Base-by-base conservation (phyloP, 1,140 invertebrate genomes). In the Eumeta japonica region DNA sequence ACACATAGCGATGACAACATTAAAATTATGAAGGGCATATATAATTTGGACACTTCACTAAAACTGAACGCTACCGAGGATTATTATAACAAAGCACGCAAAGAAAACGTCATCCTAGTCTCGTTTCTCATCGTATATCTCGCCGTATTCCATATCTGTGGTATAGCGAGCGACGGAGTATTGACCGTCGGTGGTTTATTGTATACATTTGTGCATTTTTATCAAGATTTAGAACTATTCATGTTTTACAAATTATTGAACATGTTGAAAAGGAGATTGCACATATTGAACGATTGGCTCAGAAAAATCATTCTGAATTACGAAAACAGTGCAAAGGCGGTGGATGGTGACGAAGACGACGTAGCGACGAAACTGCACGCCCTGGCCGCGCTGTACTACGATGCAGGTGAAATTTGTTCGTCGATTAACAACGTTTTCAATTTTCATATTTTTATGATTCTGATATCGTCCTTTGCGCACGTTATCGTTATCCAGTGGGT, bases 401-500 rank as follows among this genome's bases (percentile, higher is more conserved):
- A 39, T 1, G 52, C 65, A 5, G 59, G 62, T 1, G 53, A 55
- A 20, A 47, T 47, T 15, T 55, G 52, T 28, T 18, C 5, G 10
- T 36, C 56, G 7, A 48, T 62, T 13, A 65, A 65, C 24, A 38
- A 50, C 15, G 28, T 59, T 9, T 68, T 56, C 15, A 58, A 66
- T 28, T 58, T 59, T 28, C 52, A 58, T 40, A 58, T 66, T 11
- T 56, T 62, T 18, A 58, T 59, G 50, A 48, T 45, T 14, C 45
- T 65, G 0, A 43, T 61, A 2, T 48, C 56, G 11, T 58, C 57
- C 0, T 68, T 66, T 42, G 45, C 39, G 10, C 57, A 52, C 13
- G 52, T 66, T 1, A 42, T 66, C 3, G 51, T 62, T 2, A 53
- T 55, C 2, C 55, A 62, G 39, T 66, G 61, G 57, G 39, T 47